These are phyloP conservation scores for Serilophus lunatus DNA, from an alignment of 2,113 vertebrate genomes.

Conservation along the genomic window DNA sequence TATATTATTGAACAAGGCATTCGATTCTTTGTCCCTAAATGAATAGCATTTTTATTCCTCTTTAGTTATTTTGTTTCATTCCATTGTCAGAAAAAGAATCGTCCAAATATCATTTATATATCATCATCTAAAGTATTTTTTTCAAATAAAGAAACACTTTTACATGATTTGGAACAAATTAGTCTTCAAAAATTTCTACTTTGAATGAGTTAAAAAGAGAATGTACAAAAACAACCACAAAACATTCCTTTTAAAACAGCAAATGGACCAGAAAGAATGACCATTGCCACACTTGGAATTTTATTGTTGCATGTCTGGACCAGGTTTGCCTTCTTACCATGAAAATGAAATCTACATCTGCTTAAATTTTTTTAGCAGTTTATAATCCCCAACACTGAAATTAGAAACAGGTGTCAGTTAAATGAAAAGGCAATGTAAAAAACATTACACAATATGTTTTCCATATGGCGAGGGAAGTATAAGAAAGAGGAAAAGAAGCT, in stretches of 20 bases:
- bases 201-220: not conserved
- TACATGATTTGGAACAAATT: not conserved
- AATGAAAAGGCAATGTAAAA: not conserved
- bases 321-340: not conserved
- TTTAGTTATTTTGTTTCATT: not conserved
- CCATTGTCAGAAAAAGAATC: not conserved
- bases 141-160: not conserved
- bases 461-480: not conserved
- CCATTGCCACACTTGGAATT: not conserved
- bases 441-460: not conserved
- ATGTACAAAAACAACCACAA: not conserved
- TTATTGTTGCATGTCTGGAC: not conserved
- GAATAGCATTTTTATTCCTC: not conserved
- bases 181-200: not conserved
- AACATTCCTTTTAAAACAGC: not conserved
- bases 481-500: not conserved
- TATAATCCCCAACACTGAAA: not conserved
- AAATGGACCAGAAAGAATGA: not conserved
- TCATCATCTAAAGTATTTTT: not conserved
- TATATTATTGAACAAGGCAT: not conserved
- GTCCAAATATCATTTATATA: not conserved
- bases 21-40: not conserved
- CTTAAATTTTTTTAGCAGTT: not conserved
- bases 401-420: slow-evolving; percentile 32
- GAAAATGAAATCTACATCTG: slow-evolving; percentile 26